Conservation (phyloP, 2,797 vertebrate species). For the Xerus rutilus region DNA sequence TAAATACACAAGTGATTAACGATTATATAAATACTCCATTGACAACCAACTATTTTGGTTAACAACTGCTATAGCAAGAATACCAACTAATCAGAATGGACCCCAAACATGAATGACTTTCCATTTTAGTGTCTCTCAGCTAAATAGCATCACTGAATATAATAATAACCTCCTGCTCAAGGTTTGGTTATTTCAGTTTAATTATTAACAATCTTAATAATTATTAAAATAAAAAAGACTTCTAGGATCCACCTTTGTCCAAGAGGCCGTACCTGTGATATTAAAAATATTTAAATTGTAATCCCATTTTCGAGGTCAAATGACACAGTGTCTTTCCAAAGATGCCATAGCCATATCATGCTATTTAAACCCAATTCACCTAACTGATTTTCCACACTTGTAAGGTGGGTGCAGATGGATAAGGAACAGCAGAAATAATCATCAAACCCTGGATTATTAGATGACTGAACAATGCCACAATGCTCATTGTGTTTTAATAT, state of each 20-base stretch:
- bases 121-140: background rate
- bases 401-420: background rate
- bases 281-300: conserved; percentile 31
- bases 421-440: background rate
- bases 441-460: conserved; percentile 15
- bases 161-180: background rate
- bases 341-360: background rate
- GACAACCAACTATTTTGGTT: background rate
- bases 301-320: conserved; percentile 18
- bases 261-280: background rate
- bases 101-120: background rate
- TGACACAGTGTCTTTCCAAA: background rate
- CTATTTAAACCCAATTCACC: conserved; percentile 20
- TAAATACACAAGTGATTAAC: background rate
- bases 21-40: background rate
- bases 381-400: background rate
- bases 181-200: conserved; percentile 45
- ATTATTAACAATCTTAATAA: conserved; percentile 38
- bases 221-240: conserved; percentile 17
- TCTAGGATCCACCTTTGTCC: background rate
- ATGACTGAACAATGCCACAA: background rate
- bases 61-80: background rate
- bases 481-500: background rate
- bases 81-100: background rate
- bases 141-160: background rate